These are phyloP conservation scores for Spinus olivaceus DNA, from an alignment of 2,797 vertebrate species.

Conservation along the genomic window DNA sequence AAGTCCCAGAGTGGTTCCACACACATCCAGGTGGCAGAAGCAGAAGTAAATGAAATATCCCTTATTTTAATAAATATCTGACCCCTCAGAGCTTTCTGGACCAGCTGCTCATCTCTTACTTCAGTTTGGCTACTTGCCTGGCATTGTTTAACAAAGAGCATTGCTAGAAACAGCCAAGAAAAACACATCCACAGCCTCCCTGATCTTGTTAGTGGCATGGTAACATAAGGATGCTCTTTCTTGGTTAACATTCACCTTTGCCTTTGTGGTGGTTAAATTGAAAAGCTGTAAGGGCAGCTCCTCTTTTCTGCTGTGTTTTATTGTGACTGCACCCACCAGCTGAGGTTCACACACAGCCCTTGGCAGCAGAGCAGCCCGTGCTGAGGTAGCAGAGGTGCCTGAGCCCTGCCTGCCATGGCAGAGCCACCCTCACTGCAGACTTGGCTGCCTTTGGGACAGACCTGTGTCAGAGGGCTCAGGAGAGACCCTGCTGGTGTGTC, in stretches of 20 bases:
- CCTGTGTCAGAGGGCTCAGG: neutral
- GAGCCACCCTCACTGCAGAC: neutral
- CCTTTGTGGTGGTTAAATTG: neutral
- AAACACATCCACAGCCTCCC: neutral
- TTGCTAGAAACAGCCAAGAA: neutral
- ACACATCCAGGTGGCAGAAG: neutral
- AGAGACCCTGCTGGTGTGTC: neutral
- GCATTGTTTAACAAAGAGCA: neutral
- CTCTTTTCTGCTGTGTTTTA: neutral
- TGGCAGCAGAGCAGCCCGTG: neutral
- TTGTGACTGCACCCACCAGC: neutral
- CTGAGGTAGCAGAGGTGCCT: neutral
- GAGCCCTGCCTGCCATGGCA: neutral
- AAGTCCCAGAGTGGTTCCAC: neutral
- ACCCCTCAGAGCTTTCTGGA: neutral
- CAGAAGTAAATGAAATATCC: neutral
- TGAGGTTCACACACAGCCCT: neutral
- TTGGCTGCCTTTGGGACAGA: neutral
- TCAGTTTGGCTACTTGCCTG: neutral
- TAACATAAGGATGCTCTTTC: neutral
- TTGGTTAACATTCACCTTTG: neutral
- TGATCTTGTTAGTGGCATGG: neutral
- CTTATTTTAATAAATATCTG: neutral
- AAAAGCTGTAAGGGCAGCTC: neutral
- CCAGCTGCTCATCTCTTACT: neutral